A percentile compares a stretch with the other conserved stretches of the same genome.
Conservation (phyloP, 2,888 invertebrate species). For the Polyploca ridens region DNA sequence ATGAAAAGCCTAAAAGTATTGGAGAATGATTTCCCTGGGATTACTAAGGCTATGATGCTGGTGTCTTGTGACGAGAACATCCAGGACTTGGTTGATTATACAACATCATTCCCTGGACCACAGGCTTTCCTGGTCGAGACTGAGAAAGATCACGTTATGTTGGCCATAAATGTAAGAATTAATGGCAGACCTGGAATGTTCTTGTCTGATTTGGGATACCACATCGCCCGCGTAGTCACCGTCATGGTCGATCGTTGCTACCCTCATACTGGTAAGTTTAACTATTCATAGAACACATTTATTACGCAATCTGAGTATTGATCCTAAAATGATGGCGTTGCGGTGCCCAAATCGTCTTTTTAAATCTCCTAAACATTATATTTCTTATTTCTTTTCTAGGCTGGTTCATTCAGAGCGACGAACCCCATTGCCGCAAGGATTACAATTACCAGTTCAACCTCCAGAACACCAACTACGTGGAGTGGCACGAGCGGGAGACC, state of each 20-base stretch:
- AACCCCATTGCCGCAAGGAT: slow-evolving; percentile 90
- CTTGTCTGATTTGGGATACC: slow-evolving; percentile 95
- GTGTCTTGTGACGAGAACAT: slow-evolving; percentile 96
- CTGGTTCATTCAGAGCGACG: slow-evolving; percentile 94
- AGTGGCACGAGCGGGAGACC: slow-evolving; percentile 93
- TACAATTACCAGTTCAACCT: slow-evolving; percentile 91
- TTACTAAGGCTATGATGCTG: slow-evolving; percentile 88
- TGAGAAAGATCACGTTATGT: slow-evolving; percentile 95
- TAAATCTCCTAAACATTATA: slow-evolving; percentile 12
- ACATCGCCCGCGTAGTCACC: slow-evolving; percentile 93
- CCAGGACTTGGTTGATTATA: slow-evolving; percentile 85
- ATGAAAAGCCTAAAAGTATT: slow-evolving; percentile 87
- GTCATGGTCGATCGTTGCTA: slow-evolving; percentile 94
- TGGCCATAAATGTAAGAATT: slow-evolving; percentile 90
- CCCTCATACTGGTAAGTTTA: slow-evolving; percentile 91
- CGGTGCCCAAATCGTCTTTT: too few relatives aligned
- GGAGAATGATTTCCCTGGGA: slow-evolving; percentile 86
- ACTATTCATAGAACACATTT: not conserved
- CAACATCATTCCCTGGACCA: slow-evolving; percentile 85
- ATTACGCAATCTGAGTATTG: not conserved
- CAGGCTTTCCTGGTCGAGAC: slow-evolving; percentile 86
- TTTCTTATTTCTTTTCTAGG: slow-evolving; percentile 69
- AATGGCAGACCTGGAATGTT: slow-evolving; percentile 90
- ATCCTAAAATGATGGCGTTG: too few relatives aligned
- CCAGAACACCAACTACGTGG: slow-evolving; percentile 89